A percentile compares a stretch with the other conserved stretches of the same genome.
These are phyloP conservation scores for Camponotus floridanus DNA, from an alignment of 1,140 invertebrate species.

Conservation along the genomic window DNA sequence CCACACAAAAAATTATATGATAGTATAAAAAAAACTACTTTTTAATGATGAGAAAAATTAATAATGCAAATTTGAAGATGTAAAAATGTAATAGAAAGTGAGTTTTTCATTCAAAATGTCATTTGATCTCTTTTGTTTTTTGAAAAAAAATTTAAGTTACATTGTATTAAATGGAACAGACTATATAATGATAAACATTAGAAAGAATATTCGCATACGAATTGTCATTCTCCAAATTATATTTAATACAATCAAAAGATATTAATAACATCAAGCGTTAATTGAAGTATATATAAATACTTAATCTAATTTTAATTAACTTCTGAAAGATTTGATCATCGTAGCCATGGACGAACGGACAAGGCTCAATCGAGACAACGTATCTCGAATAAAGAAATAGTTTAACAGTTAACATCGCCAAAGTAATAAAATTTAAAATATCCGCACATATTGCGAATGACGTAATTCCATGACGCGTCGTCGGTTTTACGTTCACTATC, in stretches of 20 bases:
- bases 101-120: slow-evolving; percentile 16
- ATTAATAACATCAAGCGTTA: slow-evolving; percentile 4
- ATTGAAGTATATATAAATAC: slow-evolving; percentile 26
- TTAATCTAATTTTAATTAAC: slow-evolving; percentile 30
- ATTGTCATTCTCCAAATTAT: slow-evolving; percentile 8
- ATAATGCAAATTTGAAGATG: background rate
- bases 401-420: background rate
- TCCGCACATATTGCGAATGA: background rate
- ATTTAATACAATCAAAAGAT: slow-evolving; percentile 18
- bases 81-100: background rate
- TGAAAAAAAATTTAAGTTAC: slow-evolving; percentile 12
- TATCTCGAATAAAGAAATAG: slow-evolving; percentile 21
- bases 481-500: slow-evolving; percentile 67
- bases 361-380: background rate
- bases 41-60: background rate
- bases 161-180: background rate
- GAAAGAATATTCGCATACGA: background rate
- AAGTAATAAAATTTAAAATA: background rate
- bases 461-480: slow-evolving; percentile 30
- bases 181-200: background rate
- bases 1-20: background rate
- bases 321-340: background rate
- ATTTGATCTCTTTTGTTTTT: background rate
- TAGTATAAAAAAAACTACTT: background rate
- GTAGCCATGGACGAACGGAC: background rate